Evolutionary conservation across 2,797 vertebrate genomes (phyloP).

Genomic region (Xiphophorus birchmanni): DNA sequence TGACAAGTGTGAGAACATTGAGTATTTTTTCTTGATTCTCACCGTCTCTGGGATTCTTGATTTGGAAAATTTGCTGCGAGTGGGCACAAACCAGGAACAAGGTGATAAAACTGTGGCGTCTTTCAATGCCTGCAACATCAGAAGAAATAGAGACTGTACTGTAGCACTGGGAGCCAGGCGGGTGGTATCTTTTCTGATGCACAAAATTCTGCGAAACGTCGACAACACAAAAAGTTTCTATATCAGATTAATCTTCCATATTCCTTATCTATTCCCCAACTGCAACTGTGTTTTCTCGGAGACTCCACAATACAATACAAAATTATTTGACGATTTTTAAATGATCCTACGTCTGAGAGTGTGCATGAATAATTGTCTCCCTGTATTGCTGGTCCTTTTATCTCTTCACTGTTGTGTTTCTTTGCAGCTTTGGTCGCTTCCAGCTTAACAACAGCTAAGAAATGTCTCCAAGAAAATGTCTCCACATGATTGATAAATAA

Average conservation of each 20-base stretch:
- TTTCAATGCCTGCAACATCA: slow-evolving; percentile 62
- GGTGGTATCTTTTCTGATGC: not conserved
- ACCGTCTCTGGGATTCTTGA: slow-evolving; percentile 78
- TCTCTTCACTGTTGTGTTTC: not conserved
- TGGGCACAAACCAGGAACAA: slow-evolving; percentile 51
- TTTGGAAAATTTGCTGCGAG: slow-evolving; percentile 76
- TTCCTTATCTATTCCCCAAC: not conserved
- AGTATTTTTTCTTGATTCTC: not conserved
- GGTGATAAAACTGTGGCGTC: slow-evolving; percentile 36
- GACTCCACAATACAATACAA: not conserved
- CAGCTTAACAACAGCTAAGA: too few species aligned
- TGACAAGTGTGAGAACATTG: not conserved
- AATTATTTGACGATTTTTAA: not conserved
- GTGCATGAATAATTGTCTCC: not conserved
- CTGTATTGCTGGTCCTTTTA: not conserved
- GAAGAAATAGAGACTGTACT: not conserved
- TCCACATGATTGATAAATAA: not conserved
- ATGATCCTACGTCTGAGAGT: not conserved
- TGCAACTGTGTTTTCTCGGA: not conserved
- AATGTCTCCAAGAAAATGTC: not conserved
- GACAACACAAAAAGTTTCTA: not conserved
- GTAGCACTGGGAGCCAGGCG: not conserved
- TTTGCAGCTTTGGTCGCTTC: not conserved
- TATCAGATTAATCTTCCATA: not conserved
- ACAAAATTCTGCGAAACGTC: not conserved